These are phyloP conservation scores for Acleris holmiana DNA, from an alignment of 2,888 invertebrate species.

Conservation along the genomic window DNA sequence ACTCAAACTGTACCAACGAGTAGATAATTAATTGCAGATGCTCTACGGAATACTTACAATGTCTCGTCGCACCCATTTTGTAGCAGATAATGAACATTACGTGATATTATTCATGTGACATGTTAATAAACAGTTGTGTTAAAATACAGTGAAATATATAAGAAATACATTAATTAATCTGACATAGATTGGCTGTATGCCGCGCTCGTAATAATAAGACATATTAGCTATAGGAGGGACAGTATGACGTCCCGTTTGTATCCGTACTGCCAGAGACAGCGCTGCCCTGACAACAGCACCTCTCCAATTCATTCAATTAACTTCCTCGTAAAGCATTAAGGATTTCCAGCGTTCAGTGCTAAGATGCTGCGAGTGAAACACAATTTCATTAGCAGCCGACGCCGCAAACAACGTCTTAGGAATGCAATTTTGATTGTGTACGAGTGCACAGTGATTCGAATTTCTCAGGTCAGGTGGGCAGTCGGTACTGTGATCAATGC, in stretches of 20 bases:
- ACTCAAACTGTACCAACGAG: conserved; percentile 58
- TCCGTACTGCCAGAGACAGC: neutral
- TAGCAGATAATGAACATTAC: conserved; percentile 65
- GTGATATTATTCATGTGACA: conserved; percentile 33
- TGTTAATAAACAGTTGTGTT: conserved; percentile 27
- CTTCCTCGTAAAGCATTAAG: neutral
- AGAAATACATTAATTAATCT: conserved; percentile 11
- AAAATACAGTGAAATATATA: conserved; percentile 24
- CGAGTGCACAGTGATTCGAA: conserved; percentile 32
- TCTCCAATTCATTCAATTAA: neutral
- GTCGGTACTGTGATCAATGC: conserved; percentile 26
- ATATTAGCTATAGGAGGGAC: neutral
- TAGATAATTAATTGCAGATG: conserved; percentile 60
- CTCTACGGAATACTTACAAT: conserved; percentile 78
- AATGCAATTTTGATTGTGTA: conserved; percentile 25
- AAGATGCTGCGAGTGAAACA: neutral
- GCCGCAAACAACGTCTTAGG: conserved; percentile 16
- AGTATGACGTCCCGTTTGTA: neutral
- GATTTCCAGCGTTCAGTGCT: neutral
- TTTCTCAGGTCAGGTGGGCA: conserved; percentile 22
- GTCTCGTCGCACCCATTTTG: conserved; percentile 79
- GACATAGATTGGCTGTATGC: conserved; percentile 5
- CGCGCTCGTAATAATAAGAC: conserved; percentile 10
- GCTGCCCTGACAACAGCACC: neutral
- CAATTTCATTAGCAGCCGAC: conserved; percentile 10